These are phyloP conservation scores for Cebidichthys violaceus DNA, from an alignment of 2,113 vertebrate species.

Conservation along the genomic window DNA sequence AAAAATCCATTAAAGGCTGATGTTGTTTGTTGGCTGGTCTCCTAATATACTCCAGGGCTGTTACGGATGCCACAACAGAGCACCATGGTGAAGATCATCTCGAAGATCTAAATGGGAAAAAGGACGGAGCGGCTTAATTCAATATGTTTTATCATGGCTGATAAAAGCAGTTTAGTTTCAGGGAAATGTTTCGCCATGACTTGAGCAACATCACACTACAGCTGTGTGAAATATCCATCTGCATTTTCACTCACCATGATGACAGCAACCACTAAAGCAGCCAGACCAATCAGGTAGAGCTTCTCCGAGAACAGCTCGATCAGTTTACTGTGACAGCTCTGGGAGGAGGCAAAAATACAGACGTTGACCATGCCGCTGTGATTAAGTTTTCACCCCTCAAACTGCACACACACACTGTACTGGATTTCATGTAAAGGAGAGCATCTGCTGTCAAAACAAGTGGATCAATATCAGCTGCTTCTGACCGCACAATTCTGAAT, in stretches of 20 bases:
- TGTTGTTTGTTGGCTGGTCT: constrained; percentile 5
- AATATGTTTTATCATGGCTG: neutral
- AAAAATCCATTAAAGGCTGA: neutral
- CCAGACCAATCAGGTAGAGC: constrained; percentile 93
- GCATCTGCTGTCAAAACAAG: constrained; percentile 15
- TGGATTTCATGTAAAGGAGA: constrained; percentile 3
- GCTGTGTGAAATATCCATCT: neutral
- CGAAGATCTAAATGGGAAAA: constrained; percentile 71
- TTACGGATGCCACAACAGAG: constrained; percentile 82
- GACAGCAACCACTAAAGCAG: constrained; percentile 91
- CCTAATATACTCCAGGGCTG: constrained; percentile 74
- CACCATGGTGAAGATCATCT: constrained; percentile 84
- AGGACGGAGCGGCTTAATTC: constrained; percentile 9
- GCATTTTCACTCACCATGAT: constrained; percentile 90
- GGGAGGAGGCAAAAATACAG: constrained; percentile 34
- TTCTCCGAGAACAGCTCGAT: constrained; percentile 92
- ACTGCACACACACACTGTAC: neutral
- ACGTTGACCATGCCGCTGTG: neutral
- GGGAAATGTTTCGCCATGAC: neutral
- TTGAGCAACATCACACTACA: neutral
- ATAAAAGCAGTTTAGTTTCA: constrained; percentile 2
- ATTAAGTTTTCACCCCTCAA: neutral
- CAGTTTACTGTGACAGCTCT: constrained; percentile 89
- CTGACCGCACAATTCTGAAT: constrained; percentile 7
- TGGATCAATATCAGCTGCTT: constrained; percentile 6